Evolutionary conservation across 2,113 vertebrate species (phyloP).

Genomic region (Cercopithecus mona): DNA sequence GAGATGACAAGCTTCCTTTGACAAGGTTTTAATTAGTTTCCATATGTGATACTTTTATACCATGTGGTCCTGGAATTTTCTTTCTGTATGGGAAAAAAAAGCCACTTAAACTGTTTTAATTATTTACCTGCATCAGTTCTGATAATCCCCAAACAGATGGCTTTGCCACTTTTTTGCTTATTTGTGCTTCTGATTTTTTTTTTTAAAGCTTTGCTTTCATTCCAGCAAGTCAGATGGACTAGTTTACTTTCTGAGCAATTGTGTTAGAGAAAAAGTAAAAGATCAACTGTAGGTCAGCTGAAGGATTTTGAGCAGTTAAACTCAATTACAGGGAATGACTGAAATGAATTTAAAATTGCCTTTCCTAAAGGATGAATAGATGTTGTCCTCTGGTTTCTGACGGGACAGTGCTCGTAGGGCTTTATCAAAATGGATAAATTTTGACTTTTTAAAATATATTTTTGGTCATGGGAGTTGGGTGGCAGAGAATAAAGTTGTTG

Average conservation of each 20-base stretch:
- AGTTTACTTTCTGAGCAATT: constrained; percentile 70
- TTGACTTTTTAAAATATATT: background rate
- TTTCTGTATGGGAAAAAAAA: constrained; percentile 61
- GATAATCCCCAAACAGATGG: constrained; percentile 74
- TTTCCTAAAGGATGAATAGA: constrained; percentile 74
- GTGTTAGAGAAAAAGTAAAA: constrained; percentile 76
- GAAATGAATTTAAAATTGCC: constrained; percentile 82
- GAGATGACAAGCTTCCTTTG: constrained; percentile 75
- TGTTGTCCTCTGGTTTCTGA: constrained; percentile 59
- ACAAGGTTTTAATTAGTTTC: constrained; percentile 85
- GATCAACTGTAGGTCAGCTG: constrained; percentile 81
- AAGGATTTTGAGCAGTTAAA: constrained; percentile 85
- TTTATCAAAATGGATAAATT: constrained; percentile 57
- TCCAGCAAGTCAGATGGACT: constrained; percentile 55
- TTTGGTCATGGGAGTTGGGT: background rate
- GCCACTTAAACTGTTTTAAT: constrained; percentile 72
- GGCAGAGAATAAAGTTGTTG: background rate
- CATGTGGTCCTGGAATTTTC: constrained; percentile 76
- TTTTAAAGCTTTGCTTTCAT: constrained; percentile 41
- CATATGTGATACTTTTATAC: constrained; percentile 80
- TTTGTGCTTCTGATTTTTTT: background rate
- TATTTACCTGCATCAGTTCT: constrained; percentile 76
- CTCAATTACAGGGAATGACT: constrained; percentile 78
- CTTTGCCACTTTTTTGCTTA: constrained; percentile 67
- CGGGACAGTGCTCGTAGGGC: constrained; percentile 27